phyloP scores from a whole-genome alignment of 2,888 invertebrate species.

The Tinea pellionella region DNA sequence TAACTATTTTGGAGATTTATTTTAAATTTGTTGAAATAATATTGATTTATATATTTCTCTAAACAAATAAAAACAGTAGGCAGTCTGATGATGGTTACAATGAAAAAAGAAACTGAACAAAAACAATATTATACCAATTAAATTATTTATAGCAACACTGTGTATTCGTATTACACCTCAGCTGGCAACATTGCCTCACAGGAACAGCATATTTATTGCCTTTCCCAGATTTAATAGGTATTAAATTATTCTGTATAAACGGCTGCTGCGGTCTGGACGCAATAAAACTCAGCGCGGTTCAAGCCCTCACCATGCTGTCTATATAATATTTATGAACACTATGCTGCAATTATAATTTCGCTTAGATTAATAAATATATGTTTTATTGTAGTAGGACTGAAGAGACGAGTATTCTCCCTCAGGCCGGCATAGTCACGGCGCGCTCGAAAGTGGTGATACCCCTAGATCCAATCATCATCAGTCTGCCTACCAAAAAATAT shows the following conservation, averaged over 20 bases:
- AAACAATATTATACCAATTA: not conserved
- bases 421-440: too few relatives aligned
- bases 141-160: not conserved
- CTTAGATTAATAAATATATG: too few relatives aligned
- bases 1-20: not conserved
- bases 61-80: too few relatives aligned
- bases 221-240: conserved; percentile 4
- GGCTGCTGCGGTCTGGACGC: not conserved
- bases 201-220: conserved; percentile 1
- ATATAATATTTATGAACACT: not conserved
- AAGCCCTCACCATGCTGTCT: not conserved
- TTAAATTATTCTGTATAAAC: conserved; percentile 10
- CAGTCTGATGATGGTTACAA: too few relatives aligned
- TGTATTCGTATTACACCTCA: not conserved
- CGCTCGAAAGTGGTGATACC: too few relatives aligned
- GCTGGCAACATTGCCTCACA: not conserved
- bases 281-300: not conserved
- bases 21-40: not conserved
- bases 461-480: too few relatives aligned
- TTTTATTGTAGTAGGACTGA: too few relatives aligned
- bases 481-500: too few relatives aligned
- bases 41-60: too few relatives aligned
- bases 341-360: too few relatives aligned
- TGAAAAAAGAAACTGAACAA: too few relatives aligned
- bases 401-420: too few relatives aligned